Evolutionary conservation across 1,140 invertebrate species (phyloP).

Genomic region (Mycetomoellerius zeteki): DNA sequence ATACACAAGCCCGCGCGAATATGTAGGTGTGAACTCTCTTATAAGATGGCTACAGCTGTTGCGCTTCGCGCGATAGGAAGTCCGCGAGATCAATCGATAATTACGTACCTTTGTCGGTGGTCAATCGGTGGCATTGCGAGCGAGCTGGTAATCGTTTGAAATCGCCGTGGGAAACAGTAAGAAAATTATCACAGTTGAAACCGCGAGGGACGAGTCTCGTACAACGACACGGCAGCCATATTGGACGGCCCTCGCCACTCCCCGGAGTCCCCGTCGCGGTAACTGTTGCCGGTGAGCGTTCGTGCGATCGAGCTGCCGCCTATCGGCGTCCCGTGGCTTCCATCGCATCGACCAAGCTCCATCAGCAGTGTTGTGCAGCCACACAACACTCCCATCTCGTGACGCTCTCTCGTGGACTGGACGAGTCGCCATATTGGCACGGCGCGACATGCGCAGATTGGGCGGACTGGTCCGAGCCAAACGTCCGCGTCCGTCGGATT

Average conservation of each 20-base stretch:
- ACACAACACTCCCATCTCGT: slow-evolving; percentile 50
- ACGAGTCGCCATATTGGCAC: slow-evolving; percentile 71
- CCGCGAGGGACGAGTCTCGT: slow-evolving; percentile 70
- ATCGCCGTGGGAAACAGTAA: slow-evolving; percentile 47
- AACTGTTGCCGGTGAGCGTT: slow-evolving; percentile 27
- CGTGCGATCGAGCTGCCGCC: slow-evolving; percentile 68
- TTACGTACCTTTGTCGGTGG: slow-evolving; percentile 68
- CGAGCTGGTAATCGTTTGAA: slow-evolving; percentile 22
- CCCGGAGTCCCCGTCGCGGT: slow-evolving; percentile 40
- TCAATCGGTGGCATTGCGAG: slow-evolving; percentile 55
- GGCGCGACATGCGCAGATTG: slow-evolving; percentile 65
- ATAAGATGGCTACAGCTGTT: slow-evolving; percentile 71
- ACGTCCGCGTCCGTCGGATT: slow-evolving; percentile 42
- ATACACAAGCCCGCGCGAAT: slow-evolving; percentile 26
- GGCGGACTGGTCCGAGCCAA: slow-evolving; percentile 37
- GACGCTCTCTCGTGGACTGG: slow-evolving; percentile 29
- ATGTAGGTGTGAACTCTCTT: slow-evolving; percentile 12
- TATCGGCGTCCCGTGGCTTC: slow-evolving; percentile 70
- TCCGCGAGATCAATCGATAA: background rate
- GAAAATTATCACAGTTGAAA: slow-evolving; percentile 42
- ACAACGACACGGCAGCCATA: slow-evolving; percentile 79
- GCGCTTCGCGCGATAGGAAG: background rate
- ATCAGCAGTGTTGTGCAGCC: slow-evolving; percentile 39
- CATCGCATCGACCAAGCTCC: slow-evolving; percentile 72
- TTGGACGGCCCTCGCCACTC: slow-evolving; percentile 75